A percentile compares a stretch with the other conserved stretches of the same genome.
phyloP scores from a whole-genome alignment of 2,888 invertebrate species.

The Athetis lepigone region DNA sequence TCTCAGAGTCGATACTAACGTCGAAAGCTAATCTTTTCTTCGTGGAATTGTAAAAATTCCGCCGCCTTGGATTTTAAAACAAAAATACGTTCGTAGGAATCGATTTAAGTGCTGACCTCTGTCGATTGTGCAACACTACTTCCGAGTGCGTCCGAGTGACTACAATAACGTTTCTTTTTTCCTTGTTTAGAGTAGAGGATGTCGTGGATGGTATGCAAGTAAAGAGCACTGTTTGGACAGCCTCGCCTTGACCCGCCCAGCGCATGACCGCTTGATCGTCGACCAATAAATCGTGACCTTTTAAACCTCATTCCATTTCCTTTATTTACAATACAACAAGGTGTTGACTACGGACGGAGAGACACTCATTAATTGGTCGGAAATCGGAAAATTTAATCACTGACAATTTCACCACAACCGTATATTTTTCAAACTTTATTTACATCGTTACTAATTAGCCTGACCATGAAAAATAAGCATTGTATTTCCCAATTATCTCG shows the following conservation, averaged over 20 bases:
- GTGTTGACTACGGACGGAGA: slow-evolving; percentile 52
- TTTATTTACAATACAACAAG: slow-evolving; percentile 76
- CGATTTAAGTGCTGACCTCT: slow-evolving; percentile 55
- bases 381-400: slow-evolving; percentile 54
- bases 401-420: slow-evolving; percentile 54
- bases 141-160: slow-evolving; percentile 68
- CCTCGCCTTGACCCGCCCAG: slow-evolving; percentile 78
- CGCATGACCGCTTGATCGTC: slow-evolving; percentile 73
- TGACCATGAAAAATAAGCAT: slow-evolving; percentile 41
- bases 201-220: slow-evolving; percentile 57
- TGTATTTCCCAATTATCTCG: slow-evolving; percentile 56
- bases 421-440: slow-evolving; percentile 50
- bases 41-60: slow-evolving; percentile 43
- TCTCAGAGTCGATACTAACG: slow-evolving; percentile 18
- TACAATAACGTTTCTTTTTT: slow-evolving; percentile 70
- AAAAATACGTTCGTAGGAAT: slow-evolving; percentile 32
- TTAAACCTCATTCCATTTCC: slow-evolving; percentile 76
- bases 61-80: slow-evolving; percentile 32
- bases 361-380: slow-evolving; percentile 59
- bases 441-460: slow-evolving; percentile 42
- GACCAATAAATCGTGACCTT: slow-evolving; percentile 78
- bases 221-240: slow-evolving; percentile 72
- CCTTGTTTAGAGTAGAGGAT: slow-evolving; percentile 66
- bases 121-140: slow-evolving; percentile 64
- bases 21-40: slow-evolving; percentile 32